Evolutionary conservation across 2,888 invertebrate species (phyloP).

Genomic region (Dryocosmus kuriphilus): DNA sequence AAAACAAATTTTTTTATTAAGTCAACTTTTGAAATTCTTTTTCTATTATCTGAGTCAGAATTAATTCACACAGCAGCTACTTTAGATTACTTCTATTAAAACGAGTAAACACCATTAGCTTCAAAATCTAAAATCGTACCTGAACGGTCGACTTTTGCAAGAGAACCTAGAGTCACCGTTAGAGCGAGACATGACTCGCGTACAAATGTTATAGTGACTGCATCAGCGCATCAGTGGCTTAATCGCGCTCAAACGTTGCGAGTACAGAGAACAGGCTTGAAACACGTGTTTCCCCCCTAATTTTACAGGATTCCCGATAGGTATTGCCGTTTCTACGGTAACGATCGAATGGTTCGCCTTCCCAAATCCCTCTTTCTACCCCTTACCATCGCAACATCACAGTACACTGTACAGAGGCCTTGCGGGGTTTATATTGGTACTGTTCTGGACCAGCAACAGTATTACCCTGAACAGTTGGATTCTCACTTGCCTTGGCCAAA

Average conservation of each 20-base stretch:
- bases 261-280: constrained; percentile 26
- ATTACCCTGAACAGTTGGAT: constrained; percentile 50
- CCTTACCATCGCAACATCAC: constrained; percentile 4
- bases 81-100: neutral
- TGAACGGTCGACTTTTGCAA: neutral
- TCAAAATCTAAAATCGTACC: neutral
- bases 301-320: constrained; percentile 45
- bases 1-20: too few relatives aligned
- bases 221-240: constrained; percentile 22
- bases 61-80: neutral
- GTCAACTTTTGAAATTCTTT: too few relatives aligned
- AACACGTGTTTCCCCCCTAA: constrained; percentile 53
- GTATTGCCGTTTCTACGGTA: constrained; percentile 44
- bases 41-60: too few relatives aligned
- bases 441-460: constrained; percentile 45
- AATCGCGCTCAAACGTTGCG: constrained; percentile 41
- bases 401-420: constrained; percentile 25
- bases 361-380: constrained; percentile 24
- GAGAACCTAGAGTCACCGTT: neutral
- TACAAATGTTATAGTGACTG: neutral
- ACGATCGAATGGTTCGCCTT: constrained; percentile 46
- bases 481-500: constrained; percentile 52
- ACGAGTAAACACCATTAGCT: neutral
- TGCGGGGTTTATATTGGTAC: constrained; percentile 48
- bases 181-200: neutral